Conservation (phyloP, 2,888 invertebrate genomes). For the Teinopalpus imperialis region DNA sequence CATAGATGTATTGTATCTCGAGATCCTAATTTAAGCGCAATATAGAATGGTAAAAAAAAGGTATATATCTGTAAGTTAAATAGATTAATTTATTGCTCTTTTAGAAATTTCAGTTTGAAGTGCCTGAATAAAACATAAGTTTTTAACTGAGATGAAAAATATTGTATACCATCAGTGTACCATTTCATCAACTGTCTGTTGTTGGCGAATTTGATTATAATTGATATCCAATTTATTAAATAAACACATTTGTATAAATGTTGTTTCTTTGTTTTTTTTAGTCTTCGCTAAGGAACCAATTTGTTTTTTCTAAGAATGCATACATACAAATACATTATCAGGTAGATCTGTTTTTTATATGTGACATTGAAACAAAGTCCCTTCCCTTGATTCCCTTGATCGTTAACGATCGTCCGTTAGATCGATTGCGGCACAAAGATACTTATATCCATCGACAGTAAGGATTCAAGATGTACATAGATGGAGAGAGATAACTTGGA, state of each 20-base stretch:
- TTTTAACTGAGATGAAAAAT: slow-evolving; percentile 3
- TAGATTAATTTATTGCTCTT: slow-evolving; percentile 29
- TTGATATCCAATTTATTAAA: slow-evolving; percentile 58
- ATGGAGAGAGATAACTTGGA: too few relatives aligned
- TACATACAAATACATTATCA: too few relatives aligned
- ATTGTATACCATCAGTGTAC: slow-evolving; percentile 14
- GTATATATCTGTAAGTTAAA: slow-evolving; percentile 20
- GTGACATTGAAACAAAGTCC: too few relatives aligned
- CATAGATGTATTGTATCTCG: slow-evolving; percentile 31
- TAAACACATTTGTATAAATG: slow-evolving; percentile 67
- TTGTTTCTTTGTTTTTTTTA: slow-evolving; percentile 30
- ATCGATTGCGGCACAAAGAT: too few relatives aligned
- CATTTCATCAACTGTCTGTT: slow-evolving; percentile 35
- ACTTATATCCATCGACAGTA: too few relatives aligned
- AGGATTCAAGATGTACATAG: too few relatives aligned
- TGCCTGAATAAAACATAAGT: slow-evolving; percentile 26
- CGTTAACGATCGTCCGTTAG: too few relatives aligned
- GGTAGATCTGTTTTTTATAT: too few relatives aligned
- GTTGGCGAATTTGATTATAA: slow-evolving; percentile 42
- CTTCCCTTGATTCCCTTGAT: too few relatives aligned
- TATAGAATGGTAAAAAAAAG: slow-evolving; percentile 9
- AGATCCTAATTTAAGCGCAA: slow-evolving; percentile 41
- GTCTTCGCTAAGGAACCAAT: too few relatives aligned
- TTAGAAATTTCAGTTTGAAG: slow-evolving; percentile 27
- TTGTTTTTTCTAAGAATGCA: too few relatives aligned